Conservation (phyloP, 2,888 invertebrate genomes). For the Phorcus lineatus region DNA sequence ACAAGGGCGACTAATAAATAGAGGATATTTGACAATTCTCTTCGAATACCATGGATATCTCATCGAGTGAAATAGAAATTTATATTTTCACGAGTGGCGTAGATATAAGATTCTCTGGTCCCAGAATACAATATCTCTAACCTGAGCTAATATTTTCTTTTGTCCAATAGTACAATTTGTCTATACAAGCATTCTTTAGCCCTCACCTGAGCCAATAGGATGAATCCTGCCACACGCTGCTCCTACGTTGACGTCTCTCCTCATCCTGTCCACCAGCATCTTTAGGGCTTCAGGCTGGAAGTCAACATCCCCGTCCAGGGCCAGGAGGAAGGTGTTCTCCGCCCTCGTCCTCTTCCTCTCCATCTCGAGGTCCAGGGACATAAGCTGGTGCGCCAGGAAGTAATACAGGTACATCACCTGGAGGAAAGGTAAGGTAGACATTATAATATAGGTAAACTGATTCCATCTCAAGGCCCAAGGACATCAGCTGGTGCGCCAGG, state of each 20-base stretch:
- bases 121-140: too few relatives aligned
- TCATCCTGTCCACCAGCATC: slow-evolving; percentile 96
- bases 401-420: slow-evolving; percentile 99
- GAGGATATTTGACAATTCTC: too few relatives aligned
- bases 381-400: slow-evolving; percentile 93
- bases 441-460: too few relatives aligned
- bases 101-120: too few relatives aligned
- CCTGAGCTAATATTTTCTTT: too few relatives aligned
- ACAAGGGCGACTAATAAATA: too few relatives aligned
- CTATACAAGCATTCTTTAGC: not conserved
- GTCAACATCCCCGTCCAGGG: slow-evolving; percentile 98
- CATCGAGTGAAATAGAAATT: too few relatives aligned
- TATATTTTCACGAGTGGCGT: too few relatives aligned
- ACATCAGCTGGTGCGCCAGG: slow-evolving; percentile 95
- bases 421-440: not conserved
- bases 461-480: slow-evolving; percentile 25
- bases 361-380: slow-evolving; percentile 78
- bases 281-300: slow-evolving; percentile 95
- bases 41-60: too few relatives aligned
- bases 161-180: too few relatives aligned
- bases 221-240: slow-evolving; percentile 99
- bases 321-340: slow-evolving; percentile 94
- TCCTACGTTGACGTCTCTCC: slow-evolving; percentile 95
- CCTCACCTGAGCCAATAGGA: slow-evolving; percentile 89
- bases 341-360: slow-evolving; percentile 94